Evolutionary conservation across 2,888 invertebrate species (phyloP).

Genomic region (Liodrosophila aerea): DNA sequence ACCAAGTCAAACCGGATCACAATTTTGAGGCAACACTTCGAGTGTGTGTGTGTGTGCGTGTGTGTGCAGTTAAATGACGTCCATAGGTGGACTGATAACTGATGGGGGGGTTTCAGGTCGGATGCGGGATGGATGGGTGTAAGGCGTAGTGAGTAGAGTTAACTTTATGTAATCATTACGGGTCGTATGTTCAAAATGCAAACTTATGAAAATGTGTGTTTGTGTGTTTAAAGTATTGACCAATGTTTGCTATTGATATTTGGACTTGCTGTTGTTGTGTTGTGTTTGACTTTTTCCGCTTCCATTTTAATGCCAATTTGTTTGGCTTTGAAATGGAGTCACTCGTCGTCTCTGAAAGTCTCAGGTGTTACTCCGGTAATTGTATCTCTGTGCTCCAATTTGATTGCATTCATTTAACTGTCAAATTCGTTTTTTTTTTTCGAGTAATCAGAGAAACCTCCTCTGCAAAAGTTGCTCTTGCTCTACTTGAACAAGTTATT

Average conservation of each 20-base stretch:
- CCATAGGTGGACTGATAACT: constrained; percentile 43
- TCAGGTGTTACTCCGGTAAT: constrained; percentile 53
- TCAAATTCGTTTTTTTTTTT: constrained; percentile 50
- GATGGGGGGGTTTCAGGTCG: constrained; percentile 8
- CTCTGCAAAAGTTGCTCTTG: constrained; percentile 19
- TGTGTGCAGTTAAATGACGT: constrained; percentile 46
- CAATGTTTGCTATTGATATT: constrained; percentile 61
- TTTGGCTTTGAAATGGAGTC: constrained; percentile 16
- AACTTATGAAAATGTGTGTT: constrained; percentile 42
- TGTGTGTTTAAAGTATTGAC: constrained; percentile 34
- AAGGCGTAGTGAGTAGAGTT: constrained; percentile 8
- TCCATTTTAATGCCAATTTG: constrained; percentile 49
- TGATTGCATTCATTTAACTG: constrained; percentile 57
- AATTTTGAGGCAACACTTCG: constrained; percentile 12
- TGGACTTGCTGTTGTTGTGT: constrained; percentile 25
- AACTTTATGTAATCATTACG: constrained; percentile 60
- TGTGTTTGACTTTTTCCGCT: constrained; percentile 56
- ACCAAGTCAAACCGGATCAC: constrained; percentile 46
- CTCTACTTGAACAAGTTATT: constrained; percentile 15
- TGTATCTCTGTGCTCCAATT: constrained; percentile 62
- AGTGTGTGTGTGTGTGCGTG: constrained; percentile 6
- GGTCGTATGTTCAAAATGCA: constrained; percentile 56
- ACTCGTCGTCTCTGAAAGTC: constrained; percentile 13
- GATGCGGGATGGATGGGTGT: not conserved
- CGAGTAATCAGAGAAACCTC: constrained; percentile 31